Evolutionary conservation across 1,140 invertebrate genomes (phyloP).

Genomic region (Eufriesea mexicana): DNA sequence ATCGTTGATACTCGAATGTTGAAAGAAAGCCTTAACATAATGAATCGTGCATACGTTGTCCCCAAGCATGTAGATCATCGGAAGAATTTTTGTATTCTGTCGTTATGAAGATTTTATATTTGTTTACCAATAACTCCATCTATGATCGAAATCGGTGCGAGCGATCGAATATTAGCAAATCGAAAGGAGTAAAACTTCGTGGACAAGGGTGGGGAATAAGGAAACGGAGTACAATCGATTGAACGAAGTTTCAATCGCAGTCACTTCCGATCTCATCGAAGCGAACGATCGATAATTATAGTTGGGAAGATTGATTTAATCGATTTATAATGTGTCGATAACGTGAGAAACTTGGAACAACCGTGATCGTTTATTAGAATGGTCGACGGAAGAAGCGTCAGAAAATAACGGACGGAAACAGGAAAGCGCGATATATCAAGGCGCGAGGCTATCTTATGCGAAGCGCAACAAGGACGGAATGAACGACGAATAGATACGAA

Average conservation of each 20-base stretch:
- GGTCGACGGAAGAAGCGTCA: not conserved
- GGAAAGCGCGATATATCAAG: constrained; percentile 3
- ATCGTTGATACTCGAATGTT: not conserved
- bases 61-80: not conserved
- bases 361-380: not conserved
- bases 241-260: not conserved
- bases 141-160: not conserved
- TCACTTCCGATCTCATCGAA: not conserved
- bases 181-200: not conserved
- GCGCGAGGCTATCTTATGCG: not conserved
- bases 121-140: not conserved
- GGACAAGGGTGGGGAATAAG: not conserved
- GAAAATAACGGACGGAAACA: constrained; percentile 30
- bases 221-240: too few relatives aligned
- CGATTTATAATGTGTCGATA: constrained; percentile 11
- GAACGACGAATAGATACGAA: constrained; percentile 31
- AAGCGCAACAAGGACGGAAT: constrained; percentile 32
- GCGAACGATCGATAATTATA: not conserved
- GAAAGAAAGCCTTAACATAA: not conserved
- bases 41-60: not conserved
- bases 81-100: too few relatives aligned
- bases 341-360: not conserved
- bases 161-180: not conserved
- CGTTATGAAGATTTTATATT: too few relatives aligned
- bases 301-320: not conserved